Percentiles rank a stretch among this genome's conserved stretches.
These are phyloP conservation scores for Falcunculus frontatus DNA, from an alignment of 2,113 vertebrate species.

Conservation along the genomic window DNA sequence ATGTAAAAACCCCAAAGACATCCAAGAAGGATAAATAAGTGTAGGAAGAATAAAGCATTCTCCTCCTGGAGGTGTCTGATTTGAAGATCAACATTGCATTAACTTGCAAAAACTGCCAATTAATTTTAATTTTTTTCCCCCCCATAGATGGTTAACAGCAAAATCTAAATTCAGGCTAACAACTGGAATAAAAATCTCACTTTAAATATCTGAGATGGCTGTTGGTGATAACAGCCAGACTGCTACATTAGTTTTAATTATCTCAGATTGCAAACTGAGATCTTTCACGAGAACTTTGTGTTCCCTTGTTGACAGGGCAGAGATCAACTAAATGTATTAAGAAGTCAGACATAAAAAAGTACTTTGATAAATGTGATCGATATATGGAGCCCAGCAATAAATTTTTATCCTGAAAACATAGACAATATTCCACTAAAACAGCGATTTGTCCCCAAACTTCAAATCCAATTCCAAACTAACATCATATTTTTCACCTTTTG, in stretches of 20 bases:
- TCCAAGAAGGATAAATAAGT: background rate
- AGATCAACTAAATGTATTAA: background rate
- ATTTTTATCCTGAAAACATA: background rate
- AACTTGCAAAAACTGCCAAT: background rate
- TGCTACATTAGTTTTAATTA: background rate
- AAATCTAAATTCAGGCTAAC: background rate
- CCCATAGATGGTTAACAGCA: background rate
- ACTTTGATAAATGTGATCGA: background rate
- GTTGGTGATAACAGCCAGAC: background rate
- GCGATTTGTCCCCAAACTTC: background rate
- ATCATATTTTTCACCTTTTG: background rate
- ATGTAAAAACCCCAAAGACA: background rate
- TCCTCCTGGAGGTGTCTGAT: background rate
- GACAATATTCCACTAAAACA: background rate
- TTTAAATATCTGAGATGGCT: background rate
- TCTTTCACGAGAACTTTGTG: background rate
- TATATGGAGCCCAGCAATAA: background rate
- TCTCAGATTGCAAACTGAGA: background rate
- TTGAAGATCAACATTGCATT: background rate
- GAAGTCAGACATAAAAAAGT: background rate
- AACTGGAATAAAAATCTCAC: background rate
- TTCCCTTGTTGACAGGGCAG: background rate
- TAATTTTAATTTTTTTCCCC: background rate
- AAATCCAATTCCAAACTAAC: background rate
- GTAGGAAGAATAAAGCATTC: background rate